phyloP scores from a whole-genome alignment of 2,888 invertebrate species.

The Pharmacophagus antenor region DNA sequence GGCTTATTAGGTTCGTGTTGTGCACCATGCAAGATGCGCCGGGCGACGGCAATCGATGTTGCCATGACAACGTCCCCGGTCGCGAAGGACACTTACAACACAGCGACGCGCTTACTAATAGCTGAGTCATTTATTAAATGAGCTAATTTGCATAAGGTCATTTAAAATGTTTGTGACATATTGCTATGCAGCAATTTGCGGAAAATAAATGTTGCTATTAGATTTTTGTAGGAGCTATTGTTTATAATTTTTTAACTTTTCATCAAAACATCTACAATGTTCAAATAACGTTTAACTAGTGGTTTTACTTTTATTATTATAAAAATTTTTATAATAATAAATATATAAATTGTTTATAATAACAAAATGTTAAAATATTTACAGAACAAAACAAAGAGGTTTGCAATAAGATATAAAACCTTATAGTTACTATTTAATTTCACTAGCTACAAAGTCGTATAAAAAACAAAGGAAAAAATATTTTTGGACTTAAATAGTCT shows the following conservation, averaged over 20 bases:
- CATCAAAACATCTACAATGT: no score
- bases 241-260: no score
- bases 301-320: no score
- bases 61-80: conserved; percentile 60
- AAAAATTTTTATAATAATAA: no score
- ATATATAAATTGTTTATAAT: no score
- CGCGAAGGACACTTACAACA: conserved; percentile 37
- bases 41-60: conserved; percentile 67
- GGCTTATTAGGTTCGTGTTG: conserved; percentile 58
- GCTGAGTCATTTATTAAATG: conserved; percentile 14
- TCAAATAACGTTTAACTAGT: no score
- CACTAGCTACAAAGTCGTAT: background rate
- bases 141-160: conserved; percentile 10
- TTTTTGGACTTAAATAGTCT: background rate
- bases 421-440: background rate
- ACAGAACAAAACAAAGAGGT: no score
- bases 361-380: no score
- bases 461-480: background rate
- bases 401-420: no score
- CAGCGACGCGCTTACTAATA: conserved; percentile 17
- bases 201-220: background rate
- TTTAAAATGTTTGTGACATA: conserved; percentile 3
- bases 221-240: conserved; percentile 1
- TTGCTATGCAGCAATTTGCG: background rate
- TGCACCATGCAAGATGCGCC: conserved; percentile 72